These are phyloP conservation scores for Champsocephalus gunnari DNA, from an alignment of 2,797 vertebrate genomes.

Conservation along the genomic window DNA sequence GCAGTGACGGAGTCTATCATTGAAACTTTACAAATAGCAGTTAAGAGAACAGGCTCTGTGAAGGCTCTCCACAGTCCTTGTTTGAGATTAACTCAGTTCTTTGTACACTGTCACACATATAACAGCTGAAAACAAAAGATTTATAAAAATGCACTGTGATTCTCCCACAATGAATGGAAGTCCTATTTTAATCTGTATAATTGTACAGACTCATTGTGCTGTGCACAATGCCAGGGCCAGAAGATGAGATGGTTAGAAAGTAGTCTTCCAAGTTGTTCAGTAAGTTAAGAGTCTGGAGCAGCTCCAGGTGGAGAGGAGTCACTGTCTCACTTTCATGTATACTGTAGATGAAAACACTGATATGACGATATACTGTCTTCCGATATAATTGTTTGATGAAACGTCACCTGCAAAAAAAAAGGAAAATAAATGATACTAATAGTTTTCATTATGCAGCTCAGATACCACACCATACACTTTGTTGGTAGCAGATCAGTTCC, in stretches of 20 bases:
- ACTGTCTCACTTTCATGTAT: slow-evolving; percentile 37
- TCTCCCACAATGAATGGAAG: slow-evolving; percentile 35
- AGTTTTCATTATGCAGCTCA: not conserved
- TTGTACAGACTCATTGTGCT: slow-evolving; percentile 58
- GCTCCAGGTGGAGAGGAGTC: slow-evolving; percentile 49
- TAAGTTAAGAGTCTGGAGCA: slow-evolving; percentile 63
- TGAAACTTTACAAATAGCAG: slow-evolving; percentile 37
- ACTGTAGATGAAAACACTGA: slow-evolving; percentile 40
- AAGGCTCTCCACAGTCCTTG: slow-evolving; percentile 19
- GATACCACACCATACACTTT: slow-evolving; percentile 48
- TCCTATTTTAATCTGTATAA: slow-evolving; percentile 49
- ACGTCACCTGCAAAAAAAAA: slow-evolving; percentile 80
- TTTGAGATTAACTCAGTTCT: slow-evolving; percentile 19
- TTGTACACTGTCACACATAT: slow-evolving; percentile 27
- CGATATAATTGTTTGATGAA: slow-evolving; percentile 19
- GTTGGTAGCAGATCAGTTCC: slow-evolving; percentile 22
- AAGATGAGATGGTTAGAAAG: slow-evolving; percentile 63
- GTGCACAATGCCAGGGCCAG: slow-evolving; percentile 43
- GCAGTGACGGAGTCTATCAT: slow-evolving; percentile 36
- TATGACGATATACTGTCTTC: not conserved
- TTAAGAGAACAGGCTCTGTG: slow-evolving; percentile 14
- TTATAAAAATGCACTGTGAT: slow-evolving; percentile 35
- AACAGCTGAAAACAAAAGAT: slow-evolving; percentile 40
- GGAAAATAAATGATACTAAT: not conserved
- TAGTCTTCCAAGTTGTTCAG: slow-evolving; percentile 65